These are phyloP conservation scores for Pheosia tremula DNA, from an alignment of 2,888 invertebrate species.

Conservation along the genomic window DNA sequence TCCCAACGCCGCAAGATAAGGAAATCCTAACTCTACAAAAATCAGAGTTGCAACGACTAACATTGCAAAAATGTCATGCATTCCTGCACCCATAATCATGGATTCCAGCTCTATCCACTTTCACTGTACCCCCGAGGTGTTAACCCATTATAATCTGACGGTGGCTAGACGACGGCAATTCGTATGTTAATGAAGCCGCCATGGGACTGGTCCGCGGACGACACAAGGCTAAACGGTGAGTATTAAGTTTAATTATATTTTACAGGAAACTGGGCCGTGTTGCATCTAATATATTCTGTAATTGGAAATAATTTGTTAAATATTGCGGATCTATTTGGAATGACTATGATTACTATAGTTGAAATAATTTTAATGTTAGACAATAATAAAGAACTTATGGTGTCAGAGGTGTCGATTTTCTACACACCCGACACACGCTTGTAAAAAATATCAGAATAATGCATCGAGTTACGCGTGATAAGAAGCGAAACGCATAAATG, in stretches of 20 bases:
- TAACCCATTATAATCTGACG: constrained; percentile 61
- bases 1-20: neutral
- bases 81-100: constrained; percentile 17
- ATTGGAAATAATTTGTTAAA: no score
- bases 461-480: constrained; percentile 21
- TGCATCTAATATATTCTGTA: constrained; percentile 18
- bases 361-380: neutral
- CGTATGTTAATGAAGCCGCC: constrained; percentile 70
- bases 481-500: constrained; percentile 24
- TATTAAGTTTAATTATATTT: constrained; percentile 63
- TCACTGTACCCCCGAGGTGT: constrained; percentile 65
- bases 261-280: constrained; percentile 58
- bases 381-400: neutral
- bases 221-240: constrained; percentile 55
- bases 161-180: constrained; percentile 66
- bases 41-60: neutral
- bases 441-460: constrained; percentile 9
- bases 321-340: no score
- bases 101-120: constrained; percentile 49
- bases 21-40: neutral
- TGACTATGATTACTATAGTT: no score
- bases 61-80: constrained; percentile 21
- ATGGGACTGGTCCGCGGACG: constrained; percentile 49
- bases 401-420: neutral
- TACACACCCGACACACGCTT: neutral